Evolutionary conservation across 1,140 invertebrate species (phyloP).

Genomic region (Cydia amplana): DNA sequence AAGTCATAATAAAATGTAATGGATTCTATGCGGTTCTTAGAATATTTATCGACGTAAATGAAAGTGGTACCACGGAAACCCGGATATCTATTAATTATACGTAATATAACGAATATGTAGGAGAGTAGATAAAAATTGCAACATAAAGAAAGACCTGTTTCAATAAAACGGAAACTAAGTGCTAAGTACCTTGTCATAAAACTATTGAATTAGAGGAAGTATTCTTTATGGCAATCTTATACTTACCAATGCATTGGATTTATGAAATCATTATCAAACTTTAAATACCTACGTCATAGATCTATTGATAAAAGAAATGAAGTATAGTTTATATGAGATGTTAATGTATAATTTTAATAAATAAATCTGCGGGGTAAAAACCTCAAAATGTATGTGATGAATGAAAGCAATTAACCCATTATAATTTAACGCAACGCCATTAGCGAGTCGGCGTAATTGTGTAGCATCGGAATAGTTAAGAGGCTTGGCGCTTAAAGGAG

Average conservation of each 20-base stretch:
- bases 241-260: no score
- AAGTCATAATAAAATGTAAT: slow-evolving; percentile 19
- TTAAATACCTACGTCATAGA: no score
- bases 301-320: no score
- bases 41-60: neutral
- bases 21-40: neutral
- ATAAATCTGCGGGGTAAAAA: neutral
- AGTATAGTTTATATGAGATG: no score
- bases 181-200: no score
- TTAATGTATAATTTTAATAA: neutral
- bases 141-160: no score
- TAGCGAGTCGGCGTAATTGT: slow-evolving; percentile 26
- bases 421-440: slow-evolving; percentile 2
- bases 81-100: neutral
- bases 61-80: neutral
- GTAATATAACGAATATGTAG: neutral
- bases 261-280: no score
- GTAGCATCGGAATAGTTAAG: slow-evolving; percentile 30
- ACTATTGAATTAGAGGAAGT: no score
- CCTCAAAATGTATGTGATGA: neutral
- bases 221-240: no score
- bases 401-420: slow-evolving; percentile 8
- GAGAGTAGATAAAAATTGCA: no score
- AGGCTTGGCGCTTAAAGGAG: slow-evolving; percentile 27
- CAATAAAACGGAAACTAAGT: no score